Percentiles rank a stretch among this genome's conserved stretches.
These are phyloP conservation scores for Philaethria dido DNA, from an alignment of 2,888 invertebrate genomes.

Conservation along the genomic window DNA sequence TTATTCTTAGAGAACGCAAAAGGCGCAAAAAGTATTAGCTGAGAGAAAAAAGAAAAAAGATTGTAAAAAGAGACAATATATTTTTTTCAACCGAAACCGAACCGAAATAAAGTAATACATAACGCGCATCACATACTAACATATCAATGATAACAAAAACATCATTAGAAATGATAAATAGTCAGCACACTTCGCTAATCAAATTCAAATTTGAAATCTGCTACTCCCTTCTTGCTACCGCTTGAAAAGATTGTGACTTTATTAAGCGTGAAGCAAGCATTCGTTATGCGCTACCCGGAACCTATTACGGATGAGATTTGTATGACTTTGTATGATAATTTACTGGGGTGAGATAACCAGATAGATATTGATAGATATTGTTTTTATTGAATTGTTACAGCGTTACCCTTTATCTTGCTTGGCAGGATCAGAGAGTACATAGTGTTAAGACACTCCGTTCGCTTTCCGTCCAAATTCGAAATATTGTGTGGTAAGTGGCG, in stretches of 20 bases:
- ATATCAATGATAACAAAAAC: constrained; percentile 53
- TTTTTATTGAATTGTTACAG: constrained; percentile 78
- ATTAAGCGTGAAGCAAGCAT: constrained; percentile 82
- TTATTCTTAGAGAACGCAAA: too few relatives aligned
- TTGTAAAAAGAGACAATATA: too few relatives aligned
- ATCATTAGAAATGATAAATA: constrained; percentile 83
- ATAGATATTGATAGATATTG: constrained; percentile 73
- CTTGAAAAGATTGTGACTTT: constrained; percentile 82
- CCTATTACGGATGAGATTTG: constrained; percentile 79
- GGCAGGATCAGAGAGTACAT: too few relatives aligned
- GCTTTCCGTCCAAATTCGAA: too few relatives aligned
- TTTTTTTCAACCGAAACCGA: too few relatives aligned
- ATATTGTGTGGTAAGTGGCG: too few relatives aligned
- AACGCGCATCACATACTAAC: background rate
- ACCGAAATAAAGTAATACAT: background rate
- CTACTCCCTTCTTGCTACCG: constrained; percentile 74
- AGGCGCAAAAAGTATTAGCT: too few relatives aligned
- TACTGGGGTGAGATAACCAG: constrained; percentile 74
- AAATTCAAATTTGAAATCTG: constrained; percentile 84
- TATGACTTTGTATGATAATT: constrained; percentile 71
- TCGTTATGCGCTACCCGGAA: constrained; percentile 86
- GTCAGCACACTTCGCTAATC: constrained; percentile 83
- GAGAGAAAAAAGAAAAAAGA: too few relatives aligned
- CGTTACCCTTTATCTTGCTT: too few relatives aligned
- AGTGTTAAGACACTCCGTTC: too few relatives aligned